phyloP scores from a whole-genome alignment of 2,797 vertebrate genomes.

The Hirundo rustica region DNA sequence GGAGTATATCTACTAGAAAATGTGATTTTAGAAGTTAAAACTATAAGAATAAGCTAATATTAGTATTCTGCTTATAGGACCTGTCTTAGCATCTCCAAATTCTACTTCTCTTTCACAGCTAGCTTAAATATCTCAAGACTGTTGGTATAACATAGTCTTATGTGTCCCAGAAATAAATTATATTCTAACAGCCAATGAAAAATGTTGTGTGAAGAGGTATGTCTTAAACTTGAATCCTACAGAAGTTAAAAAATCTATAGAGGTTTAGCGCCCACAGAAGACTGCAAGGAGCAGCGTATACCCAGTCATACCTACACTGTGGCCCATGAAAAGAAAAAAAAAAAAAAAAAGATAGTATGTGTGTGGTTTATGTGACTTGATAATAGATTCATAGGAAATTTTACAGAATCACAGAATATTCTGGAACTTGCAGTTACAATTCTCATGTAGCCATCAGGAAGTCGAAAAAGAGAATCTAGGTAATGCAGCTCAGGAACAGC shows the following conservation, averaged over 20 bases:
- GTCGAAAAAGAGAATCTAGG: neutral
- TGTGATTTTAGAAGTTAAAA: neutral
- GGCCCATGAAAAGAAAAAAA: neutral
- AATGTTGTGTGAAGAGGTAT: neutral
- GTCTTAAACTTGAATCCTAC: neutral
- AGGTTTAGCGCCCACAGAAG: neutral
- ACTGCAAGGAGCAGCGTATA: neutral
- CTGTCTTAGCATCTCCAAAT: neutral
- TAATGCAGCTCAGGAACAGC: neutral
- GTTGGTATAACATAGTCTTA: neutral
- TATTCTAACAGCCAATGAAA: neutral
- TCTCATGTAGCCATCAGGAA: neutral
- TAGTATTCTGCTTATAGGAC: neutral
- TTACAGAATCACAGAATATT: neutral
- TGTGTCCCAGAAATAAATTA: neutral
- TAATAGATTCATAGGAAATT: neutral
- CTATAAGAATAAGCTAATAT: neutral
- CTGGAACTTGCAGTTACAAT: neutral
- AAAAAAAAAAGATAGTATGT: neutral
- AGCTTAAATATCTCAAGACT: neutral
- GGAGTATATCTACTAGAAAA: neutral
- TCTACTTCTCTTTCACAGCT: neutral
- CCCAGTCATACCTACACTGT: neutral
- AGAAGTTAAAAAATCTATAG: neutral
- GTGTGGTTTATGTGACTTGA: neutral